Conservation (phyloP, 2,888 invertebrate species). For the Cosmopolites sordidus region DNA sequence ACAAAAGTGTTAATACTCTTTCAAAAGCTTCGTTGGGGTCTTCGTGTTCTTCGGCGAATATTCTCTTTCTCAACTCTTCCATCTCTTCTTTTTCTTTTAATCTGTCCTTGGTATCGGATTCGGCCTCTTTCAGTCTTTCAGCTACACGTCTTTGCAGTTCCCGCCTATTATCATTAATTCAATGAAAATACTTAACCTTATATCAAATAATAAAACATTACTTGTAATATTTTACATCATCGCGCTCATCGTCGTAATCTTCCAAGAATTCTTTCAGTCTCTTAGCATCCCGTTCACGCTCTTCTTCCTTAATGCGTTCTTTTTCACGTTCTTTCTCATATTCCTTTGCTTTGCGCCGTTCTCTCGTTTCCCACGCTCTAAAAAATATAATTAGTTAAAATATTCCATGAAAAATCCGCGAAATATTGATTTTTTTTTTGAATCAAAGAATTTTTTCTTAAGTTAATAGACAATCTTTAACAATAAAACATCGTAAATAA, state of each 20-base stretch:
- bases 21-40: slow-evolving; percentile 63
- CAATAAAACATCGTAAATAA: too few relatives aligned
- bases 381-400: too few relatives aligned
- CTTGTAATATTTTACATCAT: slow-evolving; percentile 97
- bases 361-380: slow-evolving; percentile 81
- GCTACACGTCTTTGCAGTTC: slow-evolving; percentile 86
- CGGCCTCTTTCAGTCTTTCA: slow-evolving; percentile 90
- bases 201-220: slow-evolving; percentile 40
- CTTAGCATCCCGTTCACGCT: slow-evolving; percentile 87
- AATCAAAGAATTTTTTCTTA: too few relatives aligned
- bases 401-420: too few relatives aligned
- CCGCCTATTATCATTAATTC: slow-evolving; percentile 56
- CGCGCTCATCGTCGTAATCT: slow-evolving; percentile 97
- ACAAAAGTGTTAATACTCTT: slow-evolving; percentile 53
- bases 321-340: slow-evolving; percentile 84
- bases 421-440: too few relatives aligned
- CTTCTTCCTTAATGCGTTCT: slow-evolving; percentile 78
- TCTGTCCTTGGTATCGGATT: slow-evolving; percentile 85
- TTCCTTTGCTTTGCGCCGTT: slow-evolving; percentile 85
- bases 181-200: not conserved
- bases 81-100: slow-evolving; percentile 85
- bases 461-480: too few relatives aligned
- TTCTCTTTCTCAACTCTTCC: slow-evolving; percentile 73
- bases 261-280: slow-evolving; percentile 95
- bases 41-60: slow-evolving; percentile 65